Percentiles rank a stretch among this genome's conserved stretches.
Evolutionary conservation across 2,888 invertebrate genomes (phyloP).

Genomic region (Ophonus ardosiacus): DNA sequence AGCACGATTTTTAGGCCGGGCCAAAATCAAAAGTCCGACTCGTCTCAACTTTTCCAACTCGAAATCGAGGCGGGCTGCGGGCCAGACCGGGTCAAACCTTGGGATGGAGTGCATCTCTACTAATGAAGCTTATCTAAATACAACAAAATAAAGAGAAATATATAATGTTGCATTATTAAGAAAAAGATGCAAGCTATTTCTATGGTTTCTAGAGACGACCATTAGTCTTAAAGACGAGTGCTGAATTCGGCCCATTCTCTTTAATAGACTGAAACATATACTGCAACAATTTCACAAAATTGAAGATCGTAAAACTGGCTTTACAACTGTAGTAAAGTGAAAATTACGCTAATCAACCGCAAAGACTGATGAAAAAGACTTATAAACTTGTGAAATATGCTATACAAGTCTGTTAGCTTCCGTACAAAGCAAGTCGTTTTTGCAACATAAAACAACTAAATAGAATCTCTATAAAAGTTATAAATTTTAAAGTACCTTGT

Average conservation of each 20-base stretch:
- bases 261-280: neutral
- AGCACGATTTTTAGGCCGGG: too few relatives aligned
- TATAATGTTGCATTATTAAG: too few relatives aligned
- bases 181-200: too few relatives aligned
- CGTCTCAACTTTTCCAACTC: too few relatives aligned
- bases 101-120: too few relatives aligned
- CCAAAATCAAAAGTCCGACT: too few relatives aligned
- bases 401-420: conserved; percentile 49
- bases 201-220: too few relatives aligned
- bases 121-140: too few relatives aligned
- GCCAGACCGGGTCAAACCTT: too few relatives aligned
- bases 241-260: neutral
- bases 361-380: conserved; percentile 61
- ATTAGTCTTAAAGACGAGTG: too few relatives aligned
- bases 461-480: conserved; percentile 58
- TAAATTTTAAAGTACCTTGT: conserved; percentile 62
- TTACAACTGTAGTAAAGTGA: conserved; percentile 13
- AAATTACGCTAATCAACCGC: conserved; percentile 43
- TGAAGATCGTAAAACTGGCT: neutral
- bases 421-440: conserved; percentile 56
- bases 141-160: too few relatives aligned
- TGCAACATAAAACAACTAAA: conserved; percentile 43
- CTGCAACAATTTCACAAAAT: conserved; percentile 4
- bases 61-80: too few relatives aligned
- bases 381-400: conserved; percentile 50